Evolutionary conservation across 2,888 invertebrate genomes (phyloP).

Genomic region (Apamea epomidion): DNA sequence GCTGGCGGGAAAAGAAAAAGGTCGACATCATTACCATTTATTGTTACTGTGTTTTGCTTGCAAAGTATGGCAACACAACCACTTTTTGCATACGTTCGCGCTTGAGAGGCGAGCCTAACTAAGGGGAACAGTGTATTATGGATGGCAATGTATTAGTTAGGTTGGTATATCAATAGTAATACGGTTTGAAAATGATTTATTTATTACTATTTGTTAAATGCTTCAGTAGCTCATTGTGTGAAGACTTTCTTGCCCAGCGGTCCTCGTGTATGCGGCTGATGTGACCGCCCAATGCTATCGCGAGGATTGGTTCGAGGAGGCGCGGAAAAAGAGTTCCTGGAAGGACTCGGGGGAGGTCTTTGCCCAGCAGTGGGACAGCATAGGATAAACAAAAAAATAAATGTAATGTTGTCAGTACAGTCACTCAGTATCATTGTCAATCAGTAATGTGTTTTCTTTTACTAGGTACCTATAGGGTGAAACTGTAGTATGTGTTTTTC

Average conservation of each 20-base stretch:
- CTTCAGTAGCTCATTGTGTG: not conserved
- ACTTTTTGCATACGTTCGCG: conserved; percentile 47
- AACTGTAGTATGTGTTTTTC: not conserved
- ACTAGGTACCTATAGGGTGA: not conserved
- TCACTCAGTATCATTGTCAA: not conserved
- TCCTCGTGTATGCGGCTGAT: not conserved
- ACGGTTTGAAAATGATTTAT: not conserved
- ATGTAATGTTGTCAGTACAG: not conserved
- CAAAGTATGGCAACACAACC: conserved; percentile 8
- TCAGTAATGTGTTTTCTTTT: not conserved
- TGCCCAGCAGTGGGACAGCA: too few relatives aligned
- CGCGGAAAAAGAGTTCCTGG: not conserved
- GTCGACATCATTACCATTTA: conserved; percentile 48
- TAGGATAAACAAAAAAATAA: not conserved
- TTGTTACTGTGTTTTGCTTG: conserved; percentile 23
- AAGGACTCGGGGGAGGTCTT: not conserved
- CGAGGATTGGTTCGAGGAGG: not conserved
- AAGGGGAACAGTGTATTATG: conserved; percentile 28
- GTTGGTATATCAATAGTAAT: not conserved
- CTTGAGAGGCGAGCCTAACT: conserved; percentile 26
- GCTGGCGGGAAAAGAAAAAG: conserved; percentile 35
- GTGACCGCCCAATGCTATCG: not conserved
- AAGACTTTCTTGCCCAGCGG: not conserved
- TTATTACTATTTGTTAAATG: not conserved
- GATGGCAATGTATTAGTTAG: not conserved